Base-by-base conservation (phyloP, 2,113 vertebrate species). In the Ictidomys tridecemlineatus region DNA sequence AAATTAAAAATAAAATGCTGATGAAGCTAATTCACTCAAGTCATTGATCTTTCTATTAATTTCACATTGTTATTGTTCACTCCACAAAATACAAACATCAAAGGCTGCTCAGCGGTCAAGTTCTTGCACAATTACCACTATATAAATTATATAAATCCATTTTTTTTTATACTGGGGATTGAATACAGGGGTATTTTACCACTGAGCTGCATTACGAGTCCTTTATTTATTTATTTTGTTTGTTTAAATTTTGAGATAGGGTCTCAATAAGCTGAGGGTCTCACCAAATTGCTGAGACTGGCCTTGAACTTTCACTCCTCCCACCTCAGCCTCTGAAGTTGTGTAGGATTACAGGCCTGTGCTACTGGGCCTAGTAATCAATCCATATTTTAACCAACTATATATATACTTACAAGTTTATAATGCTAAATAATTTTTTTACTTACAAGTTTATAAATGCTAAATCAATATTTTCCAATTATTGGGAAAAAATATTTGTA, bases 31-130 rank as follows among this genome's bases (percentile, higher is more conserved):
- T 56, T 91, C 89, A 85, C 78, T 4, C 51, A 86, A 96, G 67
- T 34, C 12, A 95, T 82, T 73, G n/a, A 84, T 94, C 90, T 86
- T 94, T 94, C 61, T 45, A 92, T 51, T 91, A 85, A 93, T 12
- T 93, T 79, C 67, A 90, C 74, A 72, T 84, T 85, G 37, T 56
- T 32, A 10, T 34, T 94, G 65, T 56, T 93, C 58, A 95, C 48
- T 91, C 2, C 91, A 42, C n/a, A 92, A 97, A 97, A 95, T 48
- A 85, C 17, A 94, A 96, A 97, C 91, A 72, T 76, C 82, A 89
- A 74, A 77, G n/a, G 53, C 1, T 86, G 61, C 61, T 91, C 18
- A 72, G 48, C 42, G 26, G 48, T 95, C 48, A 96, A 92, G 56
- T 6, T 42, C 26, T 22, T 42, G 26, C 14, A 69, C n/a, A 92